Evolutionary conservation across 2,113 vertebrate species (phyloP).

Genomic region (Felis chaus): DNA sequence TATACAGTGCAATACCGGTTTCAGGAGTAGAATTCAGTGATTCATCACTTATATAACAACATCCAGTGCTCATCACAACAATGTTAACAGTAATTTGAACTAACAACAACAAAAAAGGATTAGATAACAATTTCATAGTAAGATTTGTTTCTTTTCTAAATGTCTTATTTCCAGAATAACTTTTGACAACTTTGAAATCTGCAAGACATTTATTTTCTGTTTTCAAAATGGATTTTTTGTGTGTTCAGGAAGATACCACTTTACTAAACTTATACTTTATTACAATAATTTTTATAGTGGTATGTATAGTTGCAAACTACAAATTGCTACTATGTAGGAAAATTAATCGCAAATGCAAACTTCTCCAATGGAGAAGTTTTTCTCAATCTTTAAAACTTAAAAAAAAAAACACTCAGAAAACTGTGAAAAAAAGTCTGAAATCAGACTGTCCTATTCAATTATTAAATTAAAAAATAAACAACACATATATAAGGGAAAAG

Average conservation of each 20-base stretch:
- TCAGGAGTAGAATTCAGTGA: too few species aligned
- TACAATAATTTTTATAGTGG: neutral
- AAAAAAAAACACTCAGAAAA: neutral
- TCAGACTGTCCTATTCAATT: neutral
- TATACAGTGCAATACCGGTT: too few species aligned
- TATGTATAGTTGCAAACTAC: neutral
- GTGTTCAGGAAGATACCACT: neutral
- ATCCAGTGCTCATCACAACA: neutral
- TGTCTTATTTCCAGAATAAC: neutral
- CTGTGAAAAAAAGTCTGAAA: neutral
- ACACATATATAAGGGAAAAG: neutral
- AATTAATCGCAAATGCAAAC: neutral
- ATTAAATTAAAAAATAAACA: neutral
- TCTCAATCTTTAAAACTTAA: neutral
- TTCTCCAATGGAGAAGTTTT: neutral
- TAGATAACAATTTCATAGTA: neutral
- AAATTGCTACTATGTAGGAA: neutral
- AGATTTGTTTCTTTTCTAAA: neutral
- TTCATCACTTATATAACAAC: too few species aligned
- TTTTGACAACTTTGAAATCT: neutral
- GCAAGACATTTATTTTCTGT: neutral
- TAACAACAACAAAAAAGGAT: neutral
- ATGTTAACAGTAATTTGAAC: neutral
- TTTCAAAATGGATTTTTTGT: neutral
- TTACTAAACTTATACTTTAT: neutral